Evolutionary conservation across 1,140 invertebrate species (phyloP).

Genomic region (Magallana gigas): DNA sequence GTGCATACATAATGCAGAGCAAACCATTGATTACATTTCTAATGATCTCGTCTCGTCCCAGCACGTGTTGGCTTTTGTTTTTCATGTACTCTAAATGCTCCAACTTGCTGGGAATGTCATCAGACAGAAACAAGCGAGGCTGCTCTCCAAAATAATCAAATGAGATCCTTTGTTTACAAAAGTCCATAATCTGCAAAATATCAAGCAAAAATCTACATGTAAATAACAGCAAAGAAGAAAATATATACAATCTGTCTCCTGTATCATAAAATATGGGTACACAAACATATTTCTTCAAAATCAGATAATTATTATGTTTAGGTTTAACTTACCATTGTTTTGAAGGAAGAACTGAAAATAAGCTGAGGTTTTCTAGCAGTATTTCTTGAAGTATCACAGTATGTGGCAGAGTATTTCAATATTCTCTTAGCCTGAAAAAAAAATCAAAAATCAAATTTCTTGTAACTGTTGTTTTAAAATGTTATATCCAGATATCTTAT

Average conservation of each 20-base stretch:
- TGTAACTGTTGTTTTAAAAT: too few species aligned
- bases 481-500: too few species aligned
- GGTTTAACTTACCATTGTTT: neutral
- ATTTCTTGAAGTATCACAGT: slow-evolving; percentile 2
- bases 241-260: too few species aligned
- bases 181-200: slow-evolving; percentile 70
- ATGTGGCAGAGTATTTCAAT: neutral
- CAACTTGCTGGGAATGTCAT: slow-evolving; percentile 63
- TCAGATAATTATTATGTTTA: too few species aligned
- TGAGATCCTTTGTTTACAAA: slow-evolving; percentile 73
- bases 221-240: too few species aligned
- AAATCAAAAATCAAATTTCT: too few species aligned
- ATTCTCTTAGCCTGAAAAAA: slow-evolving; percentile 34
- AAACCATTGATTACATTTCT: slow-evolving; percentile 61
- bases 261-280: too few species aligned
- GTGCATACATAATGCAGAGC: too few species aligned
- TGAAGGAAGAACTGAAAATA: slow-evolving; percentile 12
- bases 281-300: too few species aligned
- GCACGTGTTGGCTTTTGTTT: slow-evolving; percentile 68
- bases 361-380: slow-evolving; percentile 24
- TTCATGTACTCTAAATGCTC: slow-evolving; percentile 72
- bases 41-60: slow-evolving; percentile 72
- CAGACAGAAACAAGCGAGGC: slow-evolving; percentile 61
- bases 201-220: neutral
- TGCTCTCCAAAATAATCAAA: slow-evolving; percentile 75